Evolutionary conservation across 2,113 vertebrate genomes (phyloP).

Genomic region (Eonycteris spelaea): DNA sequence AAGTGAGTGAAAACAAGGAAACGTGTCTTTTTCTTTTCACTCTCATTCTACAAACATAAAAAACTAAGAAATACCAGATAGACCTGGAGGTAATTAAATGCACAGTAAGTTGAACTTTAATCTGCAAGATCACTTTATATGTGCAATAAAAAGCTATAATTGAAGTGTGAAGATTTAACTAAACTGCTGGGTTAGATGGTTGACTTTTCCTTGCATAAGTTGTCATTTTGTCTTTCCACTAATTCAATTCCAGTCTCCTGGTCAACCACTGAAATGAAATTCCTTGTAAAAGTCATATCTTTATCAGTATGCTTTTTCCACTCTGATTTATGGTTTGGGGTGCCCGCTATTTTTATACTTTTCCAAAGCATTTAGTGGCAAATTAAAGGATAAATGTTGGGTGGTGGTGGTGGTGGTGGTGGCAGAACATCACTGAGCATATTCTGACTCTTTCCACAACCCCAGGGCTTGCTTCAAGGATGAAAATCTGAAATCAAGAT

Average conservation of each 20-base stretch:
- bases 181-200: not conserved
- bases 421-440: no score
- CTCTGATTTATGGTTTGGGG: not conserved
- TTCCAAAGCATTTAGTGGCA: not conserved
- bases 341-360: not conserved
- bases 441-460: not conserved
- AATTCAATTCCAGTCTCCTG: not conserved
- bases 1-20: slow-evolving; percentile 31
- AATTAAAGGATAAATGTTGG: not conserved
- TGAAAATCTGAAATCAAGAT: not conserved
- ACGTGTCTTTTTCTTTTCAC: not conserved
- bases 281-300: not conserved
- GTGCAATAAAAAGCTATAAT: not conserved
- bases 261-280: not conserved
- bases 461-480: not conserved
- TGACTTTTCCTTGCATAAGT: not conserved
- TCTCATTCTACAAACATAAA: slow-evolving; percentile 43
- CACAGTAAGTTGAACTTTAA: not conserved
- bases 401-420: rapidly evolving
- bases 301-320: not conserved
- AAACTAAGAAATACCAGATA: slow-evolving; percentile 63
- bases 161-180: not conserved
- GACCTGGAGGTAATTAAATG: slow-evolving; percentile 20
- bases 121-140: not conserved
- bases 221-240: not conserved